Percentiles rank a stretch among this genome's conserved stretches.
phyloP scores from a whole-genome alignment of 2,113 vertebrate genomes.

The Isichthys henryi region DNA sequence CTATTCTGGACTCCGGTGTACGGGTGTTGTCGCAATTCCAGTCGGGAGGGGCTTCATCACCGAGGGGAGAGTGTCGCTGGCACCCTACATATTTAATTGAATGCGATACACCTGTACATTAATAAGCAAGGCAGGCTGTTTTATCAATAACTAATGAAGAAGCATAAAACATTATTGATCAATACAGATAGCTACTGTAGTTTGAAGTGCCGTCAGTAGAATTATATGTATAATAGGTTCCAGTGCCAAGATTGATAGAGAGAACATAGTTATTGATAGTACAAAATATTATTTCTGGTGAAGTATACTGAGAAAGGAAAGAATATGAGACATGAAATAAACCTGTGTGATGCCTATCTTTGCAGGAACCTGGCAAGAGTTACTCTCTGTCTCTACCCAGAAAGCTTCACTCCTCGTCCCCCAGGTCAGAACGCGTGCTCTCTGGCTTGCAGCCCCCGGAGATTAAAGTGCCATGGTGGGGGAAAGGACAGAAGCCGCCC shows the following conservation, averaged over 20 bases:
- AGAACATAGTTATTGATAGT: neutral
- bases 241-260: neutral
- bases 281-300: neutral
- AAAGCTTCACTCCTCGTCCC: slow-evolving; percentile 46
- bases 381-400: slow-evolving; percentile 70
- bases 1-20: neutral
- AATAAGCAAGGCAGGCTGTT: neutral
- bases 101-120: neutral
- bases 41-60: neutral
- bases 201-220: neutral
- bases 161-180: neutral
- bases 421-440: slow-evolving; percentile 49
- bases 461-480: slow-evolving; percentile 46
- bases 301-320: neutral
- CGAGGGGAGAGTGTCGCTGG: neutral
- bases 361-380: slow-evolving; percentile 53
- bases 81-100: neutral
- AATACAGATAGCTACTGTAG: neutral
- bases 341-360: slow-evolving; percentile 43
- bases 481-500: slow-evolving; percentile 60
- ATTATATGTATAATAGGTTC: neutral
- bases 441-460: slow-evolving; percentile 41
- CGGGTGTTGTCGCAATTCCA: neutral
- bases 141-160: neutral
- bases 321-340: slow-evolving; percentile 28